These are phyloP conservation scores for Panagrolaimus sp. DNA, from an alignment of 1,140 invertebrate species.

Conservation along the genomic window DNA sequence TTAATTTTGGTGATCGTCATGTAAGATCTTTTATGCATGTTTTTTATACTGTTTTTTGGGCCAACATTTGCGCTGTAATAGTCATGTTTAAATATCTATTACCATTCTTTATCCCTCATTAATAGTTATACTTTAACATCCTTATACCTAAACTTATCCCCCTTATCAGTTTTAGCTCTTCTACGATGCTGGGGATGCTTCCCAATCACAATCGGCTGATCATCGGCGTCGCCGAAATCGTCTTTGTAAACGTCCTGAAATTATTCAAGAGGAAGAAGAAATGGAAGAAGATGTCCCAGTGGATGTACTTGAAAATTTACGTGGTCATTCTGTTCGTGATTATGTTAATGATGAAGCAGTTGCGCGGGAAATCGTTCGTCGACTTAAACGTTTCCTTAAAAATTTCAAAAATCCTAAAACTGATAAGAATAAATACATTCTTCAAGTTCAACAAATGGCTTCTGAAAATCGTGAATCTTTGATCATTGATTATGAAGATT, in stretches of 20 bases:
- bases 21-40: slow-evolving; percentile 1
- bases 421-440: slow-evolving; percentile 46
- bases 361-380: slow-evolving; percentile 84
- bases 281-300: slow-evolving; percentile 63
- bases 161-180: slow-evolving; percentile 56
- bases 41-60: too few species aligned
- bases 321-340: slow-evolving; percentile 75
- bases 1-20: slow-evolving; percentile 43
- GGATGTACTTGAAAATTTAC: slow-evolving; percentile 87
- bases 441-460: slow-evolving; percentile 52
- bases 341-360: slow-evolving; percentile 95
- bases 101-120: too few species aligned
- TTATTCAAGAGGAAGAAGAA: slow-evolving; percentile 68
- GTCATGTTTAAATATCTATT: too few species aligned
- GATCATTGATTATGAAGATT: slow-evolving; percentile 82
- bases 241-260: slow-evolving; percentile 67
- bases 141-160: too few species aligned
- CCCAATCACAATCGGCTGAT: slow-evolving; percentile 66
- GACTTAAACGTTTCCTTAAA: slow-evolving; percentile 53
- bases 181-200: slow-evolving; percentile 68
- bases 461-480: slow-evolving; percentile 73
- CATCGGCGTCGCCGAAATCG: slow-evolving; percentile 75
- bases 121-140: too few species aligned
- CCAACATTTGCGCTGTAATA: too few species aligned
- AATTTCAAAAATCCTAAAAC: slow-evolving; percentile 42